phyloP scores from a whole-genome alignment of 2,113 vertebrate genomes.

The Glaucomys volans region DNA sequence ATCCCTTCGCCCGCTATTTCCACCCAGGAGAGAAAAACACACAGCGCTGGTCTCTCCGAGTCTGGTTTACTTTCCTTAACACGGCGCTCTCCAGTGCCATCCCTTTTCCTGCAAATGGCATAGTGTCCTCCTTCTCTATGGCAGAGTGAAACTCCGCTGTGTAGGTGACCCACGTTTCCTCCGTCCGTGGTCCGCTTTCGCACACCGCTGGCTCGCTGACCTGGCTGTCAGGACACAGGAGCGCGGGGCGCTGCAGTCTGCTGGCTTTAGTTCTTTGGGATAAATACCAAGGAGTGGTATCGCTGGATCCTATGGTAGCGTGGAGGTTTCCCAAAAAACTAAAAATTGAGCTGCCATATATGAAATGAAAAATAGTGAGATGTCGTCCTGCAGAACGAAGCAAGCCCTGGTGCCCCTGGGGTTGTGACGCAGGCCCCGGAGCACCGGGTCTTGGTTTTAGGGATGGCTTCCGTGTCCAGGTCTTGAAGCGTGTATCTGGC shows the following conservation, averaged over 20 bases:
- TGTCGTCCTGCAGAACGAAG: background rate
- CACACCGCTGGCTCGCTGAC: background rate
- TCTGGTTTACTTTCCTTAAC: background rate
- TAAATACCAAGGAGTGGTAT: background rate
- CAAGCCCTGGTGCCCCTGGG: background rate
- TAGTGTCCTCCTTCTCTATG: background rate
- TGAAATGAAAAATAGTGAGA: background rate
- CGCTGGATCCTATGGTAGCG: background rate
- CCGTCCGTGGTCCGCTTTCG: background rate
- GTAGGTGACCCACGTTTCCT: background rate
- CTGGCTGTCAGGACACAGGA: background rate
- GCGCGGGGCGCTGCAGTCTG: fast-evolving
- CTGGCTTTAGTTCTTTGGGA: background rate
- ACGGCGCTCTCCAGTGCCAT: background rate
- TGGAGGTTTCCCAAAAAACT: no score
- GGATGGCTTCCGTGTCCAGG: fast-evolving
- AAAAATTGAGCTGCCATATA: background rate
- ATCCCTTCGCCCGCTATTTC: no score
- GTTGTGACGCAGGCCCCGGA: fast-evolving
- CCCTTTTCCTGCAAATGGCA: background rate
- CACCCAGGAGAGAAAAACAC: background rate
- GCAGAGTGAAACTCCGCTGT: background rate
- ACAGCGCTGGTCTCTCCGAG: background rate
- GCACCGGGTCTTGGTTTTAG: background rate
- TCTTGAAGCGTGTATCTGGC: fast-evolving